Percentiles rank a stretch among this genome's conserved stretches.
Conservation (phyloP, 2,888 invertebrate genomes). For the Notocelia uddmanniana region DNA sequence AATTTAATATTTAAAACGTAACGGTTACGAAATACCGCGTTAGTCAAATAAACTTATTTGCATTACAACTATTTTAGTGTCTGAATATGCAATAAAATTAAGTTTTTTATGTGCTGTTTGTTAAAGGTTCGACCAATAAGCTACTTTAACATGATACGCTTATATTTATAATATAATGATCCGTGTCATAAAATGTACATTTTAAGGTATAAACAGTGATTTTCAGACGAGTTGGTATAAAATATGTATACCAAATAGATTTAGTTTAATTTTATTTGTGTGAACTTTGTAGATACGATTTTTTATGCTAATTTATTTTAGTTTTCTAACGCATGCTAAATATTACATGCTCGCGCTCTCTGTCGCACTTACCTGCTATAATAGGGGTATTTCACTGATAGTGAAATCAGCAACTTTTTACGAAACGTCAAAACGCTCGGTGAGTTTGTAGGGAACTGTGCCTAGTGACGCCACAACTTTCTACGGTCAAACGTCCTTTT, state of each 20-base stretch:
- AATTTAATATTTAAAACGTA: no score
- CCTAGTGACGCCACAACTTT: no score
- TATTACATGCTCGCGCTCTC: no score
- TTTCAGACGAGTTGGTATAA: not conserved
- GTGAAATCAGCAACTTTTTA: no score
- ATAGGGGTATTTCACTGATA: no score
- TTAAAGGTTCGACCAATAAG: slow-evolving; percentile 1
- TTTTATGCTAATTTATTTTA: not conserved
- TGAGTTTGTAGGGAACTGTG: no score
- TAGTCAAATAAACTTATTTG: no score
- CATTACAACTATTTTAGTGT: no score
- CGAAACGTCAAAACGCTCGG: no score
- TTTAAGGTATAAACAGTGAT: not conserved
- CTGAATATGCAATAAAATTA: not conserved
- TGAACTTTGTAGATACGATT: slow-evolving; percentile 1
- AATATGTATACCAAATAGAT: not conserved
- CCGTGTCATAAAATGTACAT: slow-evolving; percentile 3
- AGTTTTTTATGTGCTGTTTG: not conserved
- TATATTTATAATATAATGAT: slow-evolving; percentile 29
- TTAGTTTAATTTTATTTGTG: not conserved
- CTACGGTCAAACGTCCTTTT: no score
- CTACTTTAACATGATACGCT: slow-evolving; percentile 31
- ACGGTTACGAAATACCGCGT: no score
- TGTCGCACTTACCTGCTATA: no score
- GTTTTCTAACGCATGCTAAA: not conserved